Evolutionary conservation across 2,888 invertebrate genomes (phyloP).

Genomic region (Barypeithes pellucidus): DNA sequence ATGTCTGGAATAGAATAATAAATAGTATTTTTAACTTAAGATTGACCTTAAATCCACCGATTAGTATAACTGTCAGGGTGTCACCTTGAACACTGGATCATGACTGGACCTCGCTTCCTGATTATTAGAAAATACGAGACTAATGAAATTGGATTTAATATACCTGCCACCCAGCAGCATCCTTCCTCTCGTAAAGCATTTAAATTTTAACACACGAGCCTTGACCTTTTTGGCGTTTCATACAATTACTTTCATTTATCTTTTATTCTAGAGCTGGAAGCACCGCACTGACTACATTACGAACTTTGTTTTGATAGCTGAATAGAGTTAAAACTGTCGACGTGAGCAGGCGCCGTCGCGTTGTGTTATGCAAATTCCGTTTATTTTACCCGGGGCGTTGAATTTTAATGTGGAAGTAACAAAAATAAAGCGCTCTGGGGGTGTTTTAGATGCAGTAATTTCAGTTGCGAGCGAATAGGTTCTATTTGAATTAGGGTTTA

Average conservation of each 20-base stretch:
- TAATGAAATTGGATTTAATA: too few relatives aligned
- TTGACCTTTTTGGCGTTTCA: not conserved
- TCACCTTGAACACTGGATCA: too few relatives aligned
- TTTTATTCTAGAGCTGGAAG: not conserved
- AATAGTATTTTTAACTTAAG: too few relatives aligned
- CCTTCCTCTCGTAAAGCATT: too few relatives aligned
- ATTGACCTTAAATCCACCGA: too few relatives aligned
- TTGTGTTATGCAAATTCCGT: conserved; percentile 37
- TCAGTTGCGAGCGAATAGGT: not conserved
- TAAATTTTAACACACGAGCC: too few relatives aligned
- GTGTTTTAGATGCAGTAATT: conserved; percentile 9
- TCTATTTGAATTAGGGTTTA: not conserved
- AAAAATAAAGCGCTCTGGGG: conserved; percentile 30
- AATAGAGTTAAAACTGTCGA: conserved; percentile 27
- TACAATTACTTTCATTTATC: conserved; percentile 13
- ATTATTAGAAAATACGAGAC: too few relatives aligned
- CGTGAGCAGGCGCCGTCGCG: conserved; percentile 29
- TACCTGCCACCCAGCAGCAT: too few relatives aligned
- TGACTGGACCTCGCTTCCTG: too few relatives aligned
- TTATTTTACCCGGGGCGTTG: conserved; percentile 36
- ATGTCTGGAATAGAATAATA: too few relatives aligned
- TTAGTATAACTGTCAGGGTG: too few relatives aligned
- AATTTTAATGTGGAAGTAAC: conserved; percentile 31
- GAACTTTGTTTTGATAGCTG: conserved; percentile 26
- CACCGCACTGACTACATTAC: conserved; percentile 19